Base-by-base conservation (phyloP, 1,140 invertebrate species). In the Rhopalosiphum padi region DNA sequence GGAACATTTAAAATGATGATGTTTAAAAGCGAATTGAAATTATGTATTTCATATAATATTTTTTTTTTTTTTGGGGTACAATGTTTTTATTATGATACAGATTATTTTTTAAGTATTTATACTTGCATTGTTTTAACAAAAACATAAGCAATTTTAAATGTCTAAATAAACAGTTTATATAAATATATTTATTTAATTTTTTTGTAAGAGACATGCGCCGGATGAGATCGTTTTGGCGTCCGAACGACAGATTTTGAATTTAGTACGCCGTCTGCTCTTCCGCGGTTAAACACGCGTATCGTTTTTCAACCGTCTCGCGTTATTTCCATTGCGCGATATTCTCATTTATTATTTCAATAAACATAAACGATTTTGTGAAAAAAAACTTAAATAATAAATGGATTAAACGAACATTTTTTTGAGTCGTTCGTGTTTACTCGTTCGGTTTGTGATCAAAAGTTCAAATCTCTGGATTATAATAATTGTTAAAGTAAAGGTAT, bases 181-280 rank as follows among this genome's bases (percentile, higher is more conserved):
- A 68, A 68, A n/a, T 18, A 77, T 77, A 60, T 60, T 60, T 11
- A n/a, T 60, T n/a, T 68, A 0, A 4, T 68, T 77, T 77, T 85
- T 9, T 9, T 25, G 41, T 43, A 85, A 43, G 25, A 46, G 30
- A 46, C 86, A 87, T 87, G 86, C 86, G 86, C 86, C 18, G 43
- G 43, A n/a, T 48, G 25, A 30, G 18, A 87, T 21, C 46, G 43
- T 87, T 87, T 87, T 48, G 43, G 86, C 46, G 43, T 87, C 30
- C 18, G 86, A n/a, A 87, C 43, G 30, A 87, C 30, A n/a, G 86
- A 87, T 46, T 87, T 87, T 87, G 86, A 87, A 87, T 87, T 87
- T 48, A 87, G 86, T 87, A 35, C 86, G 46, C 43, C 46, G 43
- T 46, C 43, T 46, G 46, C 86, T 87, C 8, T 87, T 18, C 18